These are phyloP conservation scores for Chaenogobius annularis DNA, from an alignment of 2,113 vertebrate species.

Conservation along the genomic window DNA sequence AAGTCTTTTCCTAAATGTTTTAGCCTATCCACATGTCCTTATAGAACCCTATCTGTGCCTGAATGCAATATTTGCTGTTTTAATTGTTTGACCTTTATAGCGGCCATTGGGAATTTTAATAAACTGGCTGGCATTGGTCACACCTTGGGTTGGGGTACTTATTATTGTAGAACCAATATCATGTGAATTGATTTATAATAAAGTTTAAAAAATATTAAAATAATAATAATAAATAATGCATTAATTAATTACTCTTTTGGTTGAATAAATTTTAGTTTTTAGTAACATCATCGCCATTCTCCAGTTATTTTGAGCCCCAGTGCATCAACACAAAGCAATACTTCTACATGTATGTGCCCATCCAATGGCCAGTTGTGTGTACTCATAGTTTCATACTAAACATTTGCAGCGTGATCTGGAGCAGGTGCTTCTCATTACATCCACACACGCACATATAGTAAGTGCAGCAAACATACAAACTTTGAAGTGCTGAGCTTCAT, in stretches of 20 bases:
- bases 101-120: neutral
- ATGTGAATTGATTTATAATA: neutral
- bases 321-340: neutral
- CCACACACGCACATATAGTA: constrained; percentile 22
- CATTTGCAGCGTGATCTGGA: constrained; percentile 49
- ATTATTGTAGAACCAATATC: too few relatives aligned
- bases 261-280: too few relatives aligned
- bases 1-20: constrained; percentile 28
- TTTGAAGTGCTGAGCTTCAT: constrained; percentile 63
- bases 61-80: neutral
- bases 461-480: constrained; percentile 34
- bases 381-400: constrained; percentile 61
- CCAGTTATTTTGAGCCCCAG: too few relatives aligned
- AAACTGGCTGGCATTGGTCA: neutral
- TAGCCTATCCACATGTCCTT: constrained; percentile 24
- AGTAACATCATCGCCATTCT: too few relatives aligned
- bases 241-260: neutral
- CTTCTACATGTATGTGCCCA: constrained; percentile 32
- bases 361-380: constrained; percentile 42
- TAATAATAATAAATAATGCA: neutral
- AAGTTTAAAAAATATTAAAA: neutral
- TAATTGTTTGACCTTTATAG: neutral
- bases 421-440: constrained; percentile 74
- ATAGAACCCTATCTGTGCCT: neutral
- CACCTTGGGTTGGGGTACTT: neutral